Evolutionary conservation across 37 sponge, comb jelly and placozoan genomes (phyloP), one percentile per base, ranked within the genome.

Genomic region (Axinella damicornis): DNA sequence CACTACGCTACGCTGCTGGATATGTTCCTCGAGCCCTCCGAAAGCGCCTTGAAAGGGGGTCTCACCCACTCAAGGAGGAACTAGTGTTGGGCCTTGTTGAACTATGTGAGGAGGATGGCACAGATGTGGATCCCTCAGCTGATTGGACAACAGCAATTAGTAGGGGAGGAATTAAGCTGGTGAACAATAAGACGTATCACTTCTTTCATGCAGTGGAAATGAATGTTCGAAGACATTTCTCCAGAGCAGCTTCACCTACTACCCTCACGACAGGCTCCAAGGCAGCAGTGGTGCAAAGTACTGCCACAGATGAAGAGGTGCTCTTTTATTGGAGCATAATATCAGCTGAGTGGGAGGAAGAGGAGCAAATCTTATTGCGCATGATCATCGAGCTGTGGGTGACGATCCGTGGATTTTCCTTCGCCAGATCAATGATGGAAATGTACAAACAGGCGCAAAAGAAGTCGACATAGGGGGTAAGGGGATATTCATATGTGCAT

Each of bases 371-470:
- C 64, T 13, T 62, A 62, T 62, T 62, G 2, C 64, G 12, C 2
- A 62, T 62, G 64, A 5, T 62, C 11, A 27, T 62, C 2, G 64
- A 62, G 12, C 5, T 62, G 28, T 62, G 64, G 64, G 11, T 62
- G 4, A 62, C 64, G 5, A 62, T 62, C 64, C 64, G 64, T 27
- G 64, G 64, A 62, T 62, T 28, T 27, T 62, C 64, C 12, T 62
- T 62, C 11, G 64, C 64, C 24, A 62, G 12, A 62, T 62, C 64
- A 24, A 13, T 62, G 4, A 4, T 62, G 64, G 64, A 62, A 27
- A 62, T 62, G 28, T 62, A 62, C 12, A 62, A 62, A 13, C 64
- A 27, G 28, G 64, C 24, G n/a, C n/a, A n/a, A n/a, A n/a, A n/a
- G n/a, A n/a, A n/a, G n/a, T n/a, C n/a, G n/a, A n/a, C n/a, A n/a